These are phyloP conservation scores for Fopius arisanus DNA, from an alignment of 1,140 invertebrate genomes.

Conservation along the genomic window DNA sequence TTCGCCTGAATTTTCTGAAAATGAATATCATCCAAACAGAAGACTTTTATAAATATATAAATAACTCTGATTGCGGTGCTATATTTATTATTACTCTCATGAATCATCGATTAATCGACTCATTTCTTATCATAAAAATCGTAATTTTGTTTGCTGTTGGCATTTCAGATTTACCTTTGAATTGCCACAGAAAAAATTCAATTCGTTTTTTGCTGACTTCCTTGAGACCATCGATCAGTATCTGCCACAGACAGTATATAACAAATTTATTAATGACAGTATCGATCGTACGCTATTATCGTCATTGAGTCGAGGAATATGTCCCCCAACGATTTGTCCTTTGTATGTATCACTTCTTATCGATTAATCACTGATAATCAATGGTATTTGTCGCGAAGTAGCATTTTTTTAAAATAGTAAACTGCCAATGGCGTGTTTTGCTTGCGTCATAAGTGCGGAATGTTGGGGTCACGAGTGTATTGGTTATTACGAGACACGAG, in stretches of 20 bases:
- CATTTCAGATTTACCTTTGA: neutral
- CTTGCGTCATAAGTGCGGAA: conserved; percentile 10
- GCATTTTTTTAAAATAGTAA: conserved; percentile 3
- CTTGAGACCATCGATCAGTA: neutral
- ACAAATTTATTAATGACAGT: neutral
- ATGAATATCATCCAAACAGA: too few relatives aligned
- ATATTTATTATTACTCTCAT: too few relatives aligned
- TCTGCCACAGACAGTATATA: neutral
- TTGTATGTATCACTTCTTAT: neutral
- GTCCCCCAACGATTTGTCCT: neutral
- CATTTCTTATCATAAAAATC: too few relatives aligned
- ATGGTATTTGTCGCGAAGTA: conserved; percentile 20
- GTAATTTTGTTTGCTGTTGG: neutral
- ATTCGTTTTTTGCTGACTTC: neutral
- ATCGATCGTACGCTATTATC: neutral
- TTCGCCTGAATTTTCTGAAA: too few relatives aligned
- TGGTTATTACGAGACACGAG: conserved; percentile 10
- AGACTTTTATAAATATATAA: too few relatives aligned
- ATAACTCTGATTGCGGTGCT: too few relatives aligned
- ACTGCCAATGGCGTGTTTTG: conserved; percentile 13
- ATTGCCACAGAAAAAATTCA: neutral
- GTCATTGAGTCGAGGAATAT: neutral
- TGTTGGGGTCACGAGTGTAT: conserved; percentile 24
- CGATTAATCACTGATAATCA: conserved; percentile 7
- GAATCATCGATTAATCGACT: too few relatives aligned